Evolutionary conservation across 2,113 vertebrate genomes (phyloP), one percentile per base, ranked within the genome.

Genomic region (Megalops atlanticus): DNA sequence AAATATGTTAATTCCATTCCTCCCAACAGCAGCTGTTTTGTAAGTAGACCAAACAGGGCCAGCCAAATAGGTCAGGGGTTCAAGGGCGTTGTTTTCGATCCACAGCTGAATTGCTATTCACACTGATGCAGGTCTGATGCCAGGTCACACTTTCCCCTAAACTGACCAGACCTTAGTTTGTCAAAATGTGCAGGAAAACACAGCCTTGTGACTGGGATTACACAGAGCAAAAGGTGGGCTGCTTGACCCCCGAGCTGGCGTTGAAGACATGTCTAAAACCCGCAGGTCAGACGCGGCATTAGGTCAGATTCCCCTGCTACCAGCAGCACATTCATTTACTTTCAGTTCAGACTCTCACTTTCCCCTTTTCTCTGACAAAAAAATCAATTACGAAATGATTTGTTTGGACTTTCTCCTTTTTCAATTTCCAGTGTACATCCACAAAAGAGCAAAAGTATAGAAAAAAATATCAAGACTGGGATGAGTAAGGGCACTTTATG

Each of bases 141-240:
- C 43, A 14, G 43, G 43, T 24, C 58, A 64, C 21, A 73, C 71
- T 21, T 0, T 73, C 71, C 5, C 15, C 12, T 73, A 38, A 38
- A 38, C 35, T 18, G 35, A 73, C 16, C 16, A 40, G 16, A 24
- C 16, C 70, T 40, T 38, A 40, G 18, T 14, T 38, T 64, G 58
- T n/a, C 58, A 64, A 64, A 64, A 64, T 11, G 10, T 64, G 58
- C n/a, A 64, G 58, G 24, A 31, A 64, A 64, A 40, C 35, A 73
- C 71, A 40, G 35, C 71, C 35, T 73, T 73, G 71, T 73, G 35
- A 73, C 35, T 15, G 39, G 38, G 71, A 40, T 73, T 73, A 73
- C 39, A 31, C n/a, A 40, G 38, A 16, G 36, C n/a, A 38, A n/a
- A 24, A 36, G 39, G 52, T 16, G 31, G 76, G 39, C 76, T 35